These are phyloP conservation scores for Mizuhopecten yessoensis DNA, from an alignment of 1,140 invertebrate species.

Conservation along the genomic window DNA sequence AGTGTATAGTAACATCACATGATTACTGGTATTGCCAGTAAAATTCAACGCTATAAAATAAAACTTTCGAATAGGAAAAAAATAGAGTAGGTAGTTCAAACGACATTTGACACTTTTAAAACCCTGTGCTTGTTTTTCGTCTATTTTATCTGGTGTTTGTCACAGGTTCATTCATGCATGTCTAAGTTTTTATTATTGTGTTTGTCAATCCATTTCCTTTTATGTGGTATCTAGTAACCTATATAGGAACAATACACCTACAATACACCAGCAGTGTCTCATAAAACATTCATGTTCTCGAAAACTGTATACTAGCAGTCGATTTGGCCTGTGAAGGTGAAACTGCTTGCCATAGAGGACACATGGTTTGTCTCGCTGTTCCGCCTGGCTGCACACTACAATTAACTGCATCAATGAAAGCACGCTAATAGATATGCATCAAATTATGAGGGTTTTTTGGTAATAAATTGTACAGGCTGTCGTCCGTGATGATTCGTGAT, in stretches of 20 bases:
- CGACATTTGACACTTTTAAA: not conserved
- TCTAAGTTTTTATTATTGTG: not conserved
- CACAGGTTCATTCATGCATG: conserved; percentile 30
- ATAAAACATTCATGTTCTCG: not conserved
- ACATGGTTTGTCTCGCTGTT: not conserved
- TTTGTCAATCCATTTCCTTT: not conserved
- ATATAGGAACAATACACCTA: not conserved
- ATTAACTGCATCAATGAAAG: not conserved
- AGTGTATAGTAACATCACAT: too few relatives aligned
- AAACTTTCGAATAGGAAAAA: too few relatives aligned
- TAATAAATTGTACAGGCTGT: not conserved
- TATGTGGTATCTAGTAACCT: not conserved
- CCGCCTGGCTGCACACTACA: not conserved
- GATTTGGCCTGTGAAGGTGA: not conserved
- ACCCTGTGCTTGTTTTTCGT: not conserved
- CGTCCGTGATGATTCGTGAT: not conserved
- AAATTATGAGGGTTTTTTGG: not conserved
- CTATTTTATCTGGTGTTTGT: not conserved
- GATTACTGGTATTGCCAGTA: too few relatives aligned
- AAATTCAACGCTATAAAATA: too few relatives aligned
- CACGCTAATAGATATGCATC: too few relatives aligned
- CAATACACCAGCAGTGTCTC: not conserved
- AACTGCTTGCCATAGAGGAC: not conserved
- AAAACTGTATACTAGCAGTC: not conserved
- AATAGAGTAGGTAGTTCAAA: too few relatives aligned